phyloP scores from a whole-genome alignment of 2,113 vertebrate genomes.

The Hassar affinis region DNA sequence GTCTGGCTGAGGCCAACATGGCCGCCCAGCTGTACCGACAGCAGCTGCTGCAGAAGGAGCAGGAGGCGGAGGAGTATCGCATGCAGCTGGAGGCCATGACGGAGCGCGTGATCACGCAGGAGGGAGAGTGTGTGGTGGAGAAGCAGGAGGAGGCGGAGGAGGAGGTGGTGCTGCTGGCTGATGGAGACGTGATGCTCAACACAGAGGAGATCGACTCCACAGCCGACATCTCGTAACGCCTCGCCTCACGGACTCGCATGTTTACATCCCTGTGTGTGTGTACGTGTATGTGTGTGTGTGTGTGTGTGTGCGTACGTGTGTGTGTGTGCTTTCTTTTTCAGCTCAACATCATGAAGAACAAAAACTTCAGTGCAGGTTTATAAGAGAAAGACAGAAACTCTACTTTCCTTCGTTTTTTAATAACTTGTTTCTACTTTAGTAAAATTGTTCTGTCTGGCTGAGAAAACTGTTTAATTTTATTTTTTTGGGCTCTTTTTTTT shows the following conservation, averaged over 20 bases:
- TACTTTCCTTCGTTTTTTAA: neutral
- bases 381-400: neutral
- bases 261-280: neutral
- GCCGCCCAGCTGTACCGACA: constrained; percentile 82
- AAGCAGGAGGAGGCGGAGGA: constrained; percentile 52
- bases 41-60: constrained; percentile 83
- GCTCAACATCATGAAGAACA: neutral
- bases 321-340: neutral
- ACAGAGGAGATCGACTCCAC: constrained; percentile 64
- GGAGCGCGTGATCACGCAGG: constrained; percentile 60
- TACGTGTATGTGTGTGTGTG: neutral
- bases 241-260: neutral
- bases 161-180: constrained; percentile 73
- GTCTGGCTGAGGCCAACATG: constrained; percentile 80
- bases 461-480: neutral
- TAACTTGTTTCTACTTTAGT: neutral
- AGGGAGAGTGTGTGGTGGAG: constrained; percentile 60
- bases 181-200: constrained; percentile 71
- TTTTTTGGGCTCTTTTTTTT: neutral
- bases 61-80: constrained; percentile 82
- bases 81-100: constrained; percentile 80
- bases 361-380: neutral
- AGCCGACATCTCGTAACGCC: constrained; percentile 27
- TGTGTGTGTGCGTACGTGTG: neutral
- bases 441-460: neutral